These are phyloP conservation scores for Tapera naevia DNA, from an alignment of 2,797 vertebrate species.

Conservation along the genomic window DNA sequence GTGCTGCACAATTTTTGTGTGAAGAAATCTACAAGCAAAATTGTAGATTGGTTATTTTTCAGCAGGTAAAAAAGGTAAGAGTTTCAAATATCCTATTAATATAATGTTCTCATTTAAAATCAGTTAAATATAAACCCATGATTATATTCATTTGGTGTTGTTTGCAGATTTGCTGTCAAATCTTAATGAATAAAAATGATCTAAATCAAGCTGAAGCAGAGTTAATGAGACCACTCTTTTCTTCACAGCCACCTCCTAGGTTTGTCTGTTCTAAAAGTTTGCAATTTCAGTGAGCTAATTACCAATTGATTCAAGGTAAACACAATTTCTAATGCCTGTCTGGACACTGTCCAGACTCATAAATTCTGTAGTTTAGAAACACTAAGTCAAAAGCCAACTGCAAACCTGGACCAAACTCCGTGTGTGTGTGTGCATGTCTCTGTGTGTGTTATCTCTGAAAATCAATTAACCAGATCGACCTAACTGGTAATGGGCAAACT, in stretches of 20 bases:
- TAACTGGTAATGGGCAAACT: background rate
- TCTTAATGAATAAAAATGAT: background rate
- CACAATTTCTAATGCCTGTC: background rate
- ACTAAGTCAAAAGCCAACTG: background rate
- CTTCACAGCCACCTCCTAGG: background rate
- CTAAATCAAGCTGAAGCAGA: background rate
- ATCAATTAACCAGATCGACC: background rate
- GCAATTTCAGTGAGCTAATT: background rate
- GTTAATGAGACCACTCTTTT: background rate
- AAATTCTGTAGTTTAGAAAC: background rate
- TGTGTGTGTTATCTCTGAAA: background rate
- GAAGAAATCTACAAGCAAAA: background rate
- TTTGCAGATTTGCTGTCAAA: background rate
- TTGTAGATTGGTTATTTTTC: fast-evolving
- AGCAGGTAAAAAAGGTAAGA: background rate
- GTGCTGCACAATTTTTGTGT: background rate
- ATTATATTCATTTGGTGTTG: background rate
- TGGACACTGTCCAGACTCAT: background rate
- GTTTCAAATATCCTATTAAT: background rate
- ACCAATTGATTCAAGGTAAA: background rate
- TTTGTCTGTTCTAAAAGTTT: background rate
- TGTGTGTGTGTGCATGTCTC: too few species aligned
- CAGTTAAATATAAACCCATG: background rate
- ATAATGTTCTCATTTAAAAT: background rate
- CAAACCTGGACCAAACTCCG: background rate